Percentiles rank a stretch among this genome's conserved stretches.
Evolutionary conservation across 2,888 invertebrate genomes (phyloP).

Genomic region (Steinernema carpocapsae): DNA sequence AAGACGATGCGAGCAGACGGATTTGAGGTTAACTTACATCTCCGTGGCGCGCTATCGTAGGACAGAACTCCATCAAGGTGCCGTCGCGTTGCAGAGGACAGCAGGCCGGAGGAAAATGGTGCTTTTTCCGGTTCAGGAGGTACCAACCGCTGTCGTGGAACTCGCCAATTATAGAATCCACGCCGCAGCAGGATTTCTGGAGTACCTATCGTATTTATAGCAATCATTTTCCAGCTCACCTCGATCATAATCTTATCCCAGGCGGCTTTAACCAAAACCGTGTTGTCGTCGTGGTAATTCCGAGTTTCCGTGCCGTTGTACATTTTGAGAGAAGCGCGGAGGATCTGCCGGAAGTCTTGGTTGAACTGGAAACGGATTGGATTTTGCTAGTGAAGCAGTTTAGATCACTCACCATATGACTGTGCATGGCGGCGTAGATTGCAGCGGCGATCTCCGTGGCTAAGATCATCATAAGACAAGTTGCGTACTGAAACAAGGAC

Average conservation of each 20-base stretch:
- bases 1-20: not conserved
- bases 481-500: slow-evolving; percentile 65
- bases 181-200: slow-evolving; percentile 66
- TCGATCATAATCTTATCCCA: slow-evolving; percentile 69
- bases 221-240: slow-evolving; percentile 45
- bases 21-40: slow-evolving; percentile 54
- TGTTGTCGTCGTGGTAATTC: slow-evolving; percentile 37
- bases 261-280: slow-evolving; percentile 63
- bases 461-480: slow-evolving; percentile 66
- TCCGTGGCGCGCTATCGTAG: slow-evolving; percentile 59
- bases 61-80: slow-evolving; percentile 55
- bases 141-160: slow-evolving; percentile 64
- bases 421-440: slow-evolving; percentile 67
- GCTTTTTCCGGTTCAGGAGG: slow-evolving; percentile 51
- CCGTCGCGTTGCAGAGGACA: slow-evolving; percentile 63
- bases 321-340: slow-evolving; percentile 63
- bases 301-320: slow-evolving; percentile 66
- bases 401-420: slow-evolving; percentile 57
- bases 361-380: slow-evolving; percentile 66
- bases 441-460: slow-evolving; percentile 67
- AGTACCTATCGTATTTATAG: slow-evolving; percentile 22
- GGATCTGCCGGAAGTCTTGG: slow-evolving; percentile 66
- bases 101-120: slow-evolving; percentile 67
- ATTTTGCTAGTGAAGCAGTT: no score
- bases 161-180: slow-evolving; percentile 66